Evolutionary conservation across 2,113 vertebrate genomes (phyloP), one percentile per base, ranked within the genome.

Genomic region (Pica pica): DNA sequence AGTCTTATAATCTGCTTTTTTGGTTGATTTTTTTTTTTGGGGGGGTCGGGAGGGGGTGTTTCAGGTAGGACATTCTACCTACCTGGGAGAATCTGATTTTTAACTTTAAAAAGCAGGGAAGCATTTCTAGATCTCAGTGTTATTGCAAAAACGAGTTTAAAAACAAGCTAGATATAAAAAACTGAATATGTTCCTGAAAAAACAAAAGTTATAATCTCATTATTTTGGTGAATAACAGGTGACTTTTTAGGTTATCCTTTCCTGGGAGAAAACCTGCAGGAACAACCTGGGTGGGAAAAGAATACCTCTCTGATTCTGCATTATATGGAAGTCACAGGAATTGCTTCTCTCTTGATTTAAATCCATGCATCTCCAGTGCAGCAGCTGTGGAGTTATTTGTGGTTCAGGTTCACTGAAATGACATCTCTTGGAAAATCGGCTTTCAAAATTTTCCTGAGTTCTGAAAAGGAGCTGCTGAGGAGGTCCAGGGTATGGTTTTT

Each of bases 301-400:
- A 87, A 69, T 65, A 35, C 10, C 28, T 84, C 44, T 17, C 12
- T 78, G 68, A 23, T 20, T 86, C 27, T 82, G 8, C 7, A 12
- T 69, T 42, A 55, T 77, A 35, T 10, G 18, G 31, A 87, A 90
- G 44, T 47, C 16, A 65, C 31, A 55, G 53, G 27, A 91, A 10
- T 77, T 89, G 35, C 61, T 87, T 82, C 41, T 69, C 4, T 79
- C 57, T 83, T 78, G 35, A 35, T 87, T 89, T 83, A 89, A 95
- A 89, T 75, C 57, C 44, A 39, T 82, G 61, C 44, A 56, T 64
- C 22, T 91, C 83, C 78, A 78, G 49, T 74, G 85, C 52, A 75
- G 19, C 89, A 95, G 69, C 87, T 91, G 83, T 75, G 68, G 52
- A 89, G 91, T 93, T 95, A 87, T 83, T 97, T 86, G 89, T 89